Base-by-base conservation (phyloP, 2,113 vertebrate species). In the Sigmodon hispidus region DNA sequence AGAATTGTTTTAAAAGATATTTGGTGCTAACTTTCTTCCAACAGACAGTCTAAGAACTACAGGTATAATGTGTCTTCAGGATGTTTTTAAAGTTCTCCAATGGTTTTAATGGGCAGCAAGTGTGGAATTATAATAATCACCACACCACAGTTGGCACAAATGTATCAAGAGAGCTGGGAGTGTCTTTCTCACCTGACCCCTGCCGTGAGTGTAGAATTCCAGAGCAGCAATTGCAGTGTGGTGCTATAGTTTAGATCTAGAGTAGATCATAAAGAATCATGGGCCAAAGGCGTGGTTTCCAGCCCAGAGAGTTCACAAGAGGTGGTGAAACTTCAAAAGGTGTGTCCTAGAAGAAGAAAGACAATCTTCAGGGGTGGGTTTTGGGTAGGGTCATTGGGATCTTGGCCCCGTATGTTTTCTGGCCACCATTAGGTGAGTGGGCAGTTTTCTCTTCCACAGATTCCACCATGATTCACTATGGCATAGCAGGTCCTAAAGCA, bases 1-100 rank as follows among this genome's bases (percentile, higher is more conserved):
- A 88, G 89, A 84, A 81, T 81, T 40, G 67, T 24, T 24, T 92
- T 93, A 19, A 26, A 94, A 84, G 92, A 65, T 70, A 40, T 76
- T 31, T 72, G 11, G 83, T 76, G 50, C 29, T 50, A 83, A 24
- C 26, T 17, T 70, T 90, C 19, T 34, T 10, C 55, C 29, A 43
- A 12, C 1, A 87, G 85, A 86, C 22, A 73, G n/a, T 90, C 50
- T 45, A 67, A 84, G 26, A 65, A 34, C 31, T 75, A 10, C 10
- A 29, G 26, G 22, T 36, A 13, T 48, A 84, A 59, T 9, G 17
- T 76, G 48, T 70, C 67, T n/a, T 70, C 3, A 31, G 24, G 50
- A 57, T 36, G 10, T 43, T 87, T 57, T 72, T 57, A 24, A 87
- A n/a, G 84, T 52, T 69, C 48, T 87, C 22, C 45, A 22, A 69